A percentile compares a stretch with the other conserved stretches of the same genome.
Evolutionary conservation across 1,140 invertebrate genomes (phyloP).

Genomic region (Macrocentrus cingulum): DNA sequence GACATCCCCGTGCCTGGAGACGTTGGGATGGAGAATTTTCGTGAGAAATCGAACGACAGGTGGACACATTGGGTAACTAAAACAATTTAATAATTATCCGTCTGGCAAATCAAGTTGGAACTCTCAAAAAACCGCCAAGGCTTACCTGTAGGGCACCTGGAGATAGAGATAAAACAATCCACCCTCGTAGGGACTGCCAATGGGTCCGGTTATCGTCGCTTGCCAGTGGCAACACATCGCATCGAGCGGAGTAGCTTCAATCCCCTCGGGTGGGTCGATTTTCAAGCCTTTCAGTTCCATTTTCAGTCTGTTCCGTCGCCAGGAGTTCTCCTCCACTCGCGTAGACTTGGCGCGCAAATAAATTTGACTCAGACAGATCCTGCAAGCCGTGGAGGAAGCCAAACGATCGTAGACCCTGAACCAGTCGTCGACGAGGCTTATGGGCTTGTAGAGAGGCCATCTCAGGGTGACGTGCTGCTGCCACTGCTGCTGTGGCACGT

Average conservation of each 20-base stretch:
- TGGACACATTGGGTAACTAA: constrained; percentile 87
- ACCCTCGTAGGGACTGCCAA: constrained; percentile 89
- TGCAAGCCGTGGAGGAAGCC: constrained; percentile 66
- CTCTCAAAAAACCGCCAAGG: too few species aligned
- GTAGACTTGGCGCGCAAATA: constrained; percentile 64
- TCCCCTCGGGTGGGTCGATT: constrained; percentile 86
- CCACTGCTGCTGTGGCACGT: constrained; percentile 77
- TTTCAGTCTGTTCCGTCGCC: constrained; percentile 72
- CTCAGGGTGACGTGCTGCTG: constrained; percentile 70
- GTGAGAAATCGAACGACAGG: constrained; percentile 87
- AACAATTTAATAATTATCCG: constrained; percentile 36
- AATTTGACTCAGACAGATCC: constrained; percentile 81
- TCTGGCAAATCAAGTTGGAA: too few species aligned
- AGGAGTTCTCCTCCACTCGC: constrained; percentile 69
- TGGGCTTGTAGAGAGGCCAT: constrained; percentile 83
- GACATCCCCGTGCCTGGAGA: constrained; percentile 93
- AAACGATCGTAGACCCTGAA: constrained; percentile 67
- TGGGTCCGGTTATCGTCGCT: constrained; percentile 85
- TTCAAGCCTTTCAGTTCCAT: constrained; percentile 75
- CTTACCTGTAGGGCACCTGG: constrained; percentile 76
- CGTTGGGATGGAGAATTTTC: constrained; percentile 92
- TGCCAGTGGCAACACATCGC: constrained; percentile 84
- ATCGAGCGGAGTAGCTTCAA: constrained; percentile 85
- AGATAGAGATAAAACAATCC: constrained; percentile 93
- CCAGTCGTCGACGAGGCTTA: constrained; percentile 74